Evolutionary conservation across 1,140 invertebrate genomes (phyloP), one percentile per base, ranked within the genome.

Genomic region (Drosophila subobscura): DNA sequence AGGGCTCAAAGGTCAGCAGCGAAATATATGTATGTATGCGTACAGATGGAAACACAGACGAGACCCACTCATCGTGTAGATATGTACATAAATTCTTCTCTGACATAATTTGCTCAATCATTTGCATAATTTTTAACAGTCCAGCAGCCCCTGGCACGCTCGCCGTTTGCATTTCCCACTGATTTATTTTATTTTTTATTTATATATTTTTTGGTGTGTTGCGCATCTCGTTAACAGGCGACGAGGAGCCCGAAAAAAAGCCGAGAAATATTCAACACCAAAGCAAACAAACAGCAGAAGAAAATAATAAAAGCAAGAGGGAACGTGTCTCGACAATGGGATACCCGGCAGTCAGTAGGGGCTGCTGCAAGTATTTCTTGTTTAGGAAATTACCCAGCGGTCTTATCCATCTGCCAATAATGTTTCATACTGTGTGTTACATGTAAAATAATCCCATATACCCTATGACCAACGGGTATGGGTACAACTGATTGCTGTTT

Each of bases 71-170:
- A 3, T 3, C 29, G 29, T 29, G 7, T 33, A 33, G 10, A 37
- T 33, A 10, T 58, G 23, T 29, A 52, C 52, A 50, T 52, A 64
- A 56, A 51, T 45, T 66, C 63, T 44, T 45, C 51, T 79, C 80
- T 86, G 83, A 86, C 83, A 88, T 88, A 79, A 86, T 86, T 86
- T 86, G 83, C 63, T 72, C 83, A 86, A 86, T 86, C 83, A 86
- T 86, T 86, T 86, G 78, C 83, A 86, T 86, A 86, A 86, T 86
- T 86, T 86, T 79, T 65, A 66, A 72, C 56, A 78, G 55, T 68
- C 66, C 77, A 83, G 33, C 81, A 77, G 78, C 42, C 60, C 64
- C 61, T 51, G 42, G 55, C 71, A 37, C 64, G 20, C 16, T 59
- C 29, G 2, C 37, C 10, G 6, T 49, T 57, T 37, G 42, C 49